phyloP scores from a whole-genome alignment of 2,797 vertebrate genomes.

The Capromys pilorides region DNA sequence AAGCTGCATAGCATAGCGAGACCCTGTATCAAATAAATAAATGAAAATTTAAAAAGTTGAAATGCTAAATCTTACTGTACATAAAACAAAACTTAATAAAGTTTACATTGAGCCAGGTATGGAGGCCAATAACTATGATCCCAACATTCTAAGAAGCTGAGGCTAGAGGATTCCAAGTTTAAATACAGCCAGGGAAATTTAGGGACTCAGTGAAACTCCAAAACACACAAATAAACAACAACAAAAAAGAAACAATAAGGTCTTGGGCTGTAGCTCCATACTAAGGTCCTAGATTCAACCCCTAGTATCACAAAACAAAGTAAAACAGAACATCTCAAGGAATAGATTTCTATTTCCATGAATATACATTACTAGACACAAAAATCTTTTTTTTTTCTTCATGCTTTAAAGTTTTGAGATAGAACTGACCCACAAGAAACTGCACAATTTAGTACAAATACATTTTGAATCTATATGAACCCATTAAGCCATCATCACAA shows the following conservation, averaged over 20 bases:
- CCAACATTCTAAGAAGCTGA: neutral
- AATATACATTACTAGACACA: slow-evolving; percentile 23
- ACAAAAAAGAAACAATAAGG: neutral
- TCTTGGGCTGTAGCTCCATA: neutral
- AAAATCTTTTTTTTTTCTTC: slow-evolving; percentile 3
- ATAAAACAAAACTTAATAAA: slow-evolving; percentile 52
- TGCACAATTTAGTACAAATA: slow-evolving; percentile 6
- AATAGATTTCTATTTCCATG: slow-evolving; percentile 40
- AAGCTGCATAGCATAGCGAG: too few species aligned
- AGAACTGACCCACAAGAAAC: neutral
- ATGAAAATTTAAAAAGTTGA: too few species aligned
- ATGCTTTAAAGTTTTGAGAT: slow-evolving; percentile 41
- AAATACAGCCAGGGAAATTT: neutral
- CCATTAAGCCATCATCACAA: slow-evolving; percentile 32
- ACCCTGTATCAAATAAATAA: too few species aligned
- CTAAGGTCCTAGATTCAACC: neutral
- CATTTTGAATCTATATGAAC: slow-evolving; percentile 3
- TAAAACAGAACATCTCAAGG: neutral
- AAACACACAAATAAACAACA: too few species aligned
- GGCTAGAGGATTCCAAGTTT: neutral
- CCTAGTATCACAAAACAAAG: neutral
- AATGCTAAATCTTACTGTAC: slow-evolving; percentile 5
- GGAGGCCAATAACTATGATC: neutral
- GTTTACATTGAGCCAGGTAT: slow-evolving; percentile 47
- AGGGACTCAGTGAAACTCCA: neutral